Base-by-base conservation (phyloP, 2,797 vertebrate genomes). In the Oreonectes daqikongensis region DNA sequence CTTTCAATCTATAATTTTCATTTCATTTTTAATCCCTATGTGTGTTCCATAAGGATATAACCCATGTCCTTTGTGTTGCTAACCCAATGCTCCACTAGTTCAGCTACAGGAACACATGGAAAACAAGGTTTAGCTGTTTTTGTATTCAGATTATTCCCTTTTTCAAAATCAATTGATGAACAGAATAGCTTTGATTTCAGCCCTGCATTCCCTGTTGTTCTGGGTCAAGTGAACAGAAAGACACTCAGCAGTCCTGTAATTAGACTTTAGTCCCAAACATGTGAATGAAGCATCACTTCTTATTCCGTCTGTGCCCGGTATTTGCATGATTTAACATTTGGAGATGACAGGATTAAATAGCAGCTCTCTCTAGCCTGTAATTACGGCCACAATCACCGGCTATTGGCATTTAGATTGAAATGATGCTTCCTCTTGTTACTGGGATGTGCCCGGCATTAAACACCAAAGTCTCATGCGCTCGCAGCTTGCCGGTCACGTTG, bases 371-470 rank as follows among this genome's bases (percentile, higher is more conserved):
- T 52, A 50, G 66, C 12, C 26, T 20, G 69, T 80, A 75, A 84
- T 82, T 81, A 42, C 20, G 12, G 52, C 52, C 32, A 52, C 71
- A 73, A 75, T 65, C 81, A 71, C 70, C 46, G 60, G 40, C 53
- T 32, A 69, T 50, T 84, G 82, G 79, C 83, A 84, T 84, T 86
- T 81, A 55, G 66, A 50, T 76, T 77, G 75, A 67, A 61, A 32
- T 44, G 17, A 42, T 32, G 79, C 67, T 67, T 26, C 42, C 53
- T 80, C 72, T 35, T 55, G 78, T 69, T 69, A 24, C 64, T 44
- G 22, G 28, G 78, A 81, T 77, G 81, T 79, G 78, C 38, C 38
- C 44, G n/a, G 80, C 73, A 86, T 84, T 86, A 84, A 86, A 84
- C 80, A 77, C 59, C 55, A 74, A 71, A 61, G 44, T 14, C 72